Percentiles rank a stretch among this genome's conserved stretches.
These are phyloP conservation scores for Psettodes erumei DNA, from an alignment of 2,113 vertebrate genomes.

Conservation along the genomic window DNA sequence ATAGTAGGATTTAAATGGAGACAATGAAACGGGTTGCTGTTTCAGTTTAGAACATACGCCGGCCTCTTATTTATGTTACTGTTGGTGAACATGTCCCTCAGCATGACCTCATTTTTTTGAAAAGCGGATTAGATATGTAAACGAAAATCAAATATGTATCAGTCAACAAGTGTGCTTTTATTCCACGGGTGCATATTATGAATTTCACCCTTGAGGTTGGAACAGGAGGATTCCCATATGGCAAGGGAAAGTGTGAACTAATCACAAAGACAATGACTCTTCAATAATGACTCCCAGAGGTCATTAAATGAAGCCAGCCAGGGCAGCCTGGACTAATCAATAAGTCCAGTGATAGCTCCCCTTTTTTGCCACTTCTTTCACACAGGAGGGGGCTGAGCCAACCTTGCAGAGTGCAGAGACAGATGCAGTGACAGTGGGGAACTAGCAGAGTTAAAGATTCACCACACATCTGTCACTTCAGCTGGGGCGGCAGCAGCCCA, in stretches of 20 bases:
- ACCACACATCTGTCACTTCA: conserved; percentile 84
- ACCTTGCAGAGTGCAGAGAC: conserved; percentile 53
- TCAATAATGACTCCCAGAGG: conserved; percentile 79
- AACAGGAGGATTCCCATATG: conserved; percentile 74
- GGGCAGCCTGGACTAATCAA: conserved; percentile 79
- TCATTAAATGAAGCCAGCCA: conserved; percentile 78
- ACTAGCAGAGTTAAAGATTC: conserved; percentile 82
- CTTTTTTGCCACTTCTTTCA: conserved; percentile 65
- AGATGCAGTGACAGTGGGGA: conserved; percentile 83
- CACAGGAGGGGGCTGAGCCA: conserved; percentile 67
- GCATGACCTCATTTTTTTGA: conserved; percentile 52
- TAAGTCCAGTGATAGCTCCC: conserved; percentile 79
- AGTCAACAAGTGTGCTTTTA: conserved; percentile 48
- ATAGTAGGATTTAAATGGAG: conserved; percentile 67
- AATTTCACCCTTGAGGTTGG: conserved; percentile 50
- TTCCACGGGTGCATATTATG: neutral
- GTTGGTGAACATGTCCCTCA: conserved; percentile 35
- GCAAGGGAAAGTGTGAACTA: conserved; percentile 63
- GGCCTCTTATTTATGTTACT: conserved; percentile 46
- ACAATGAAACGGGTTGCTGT: conserved; percentile 69
- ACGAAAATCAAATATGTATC: conserved; percentile 39
- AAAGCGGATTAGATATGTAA: conserved; percentile 55
- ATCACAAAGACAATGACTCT: conserved; percentile 74
- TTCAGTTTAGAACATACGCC: conserved; percentile 62
- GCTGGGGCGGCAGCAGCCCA: conserved; percentile 60